A percentile compares a stretch with the other conserved stretches of the same genome.
phyloP scores from a whole-genome alignment of 1,140 invertebrate species.

The Caenorhabditis brenneri region DNA sequence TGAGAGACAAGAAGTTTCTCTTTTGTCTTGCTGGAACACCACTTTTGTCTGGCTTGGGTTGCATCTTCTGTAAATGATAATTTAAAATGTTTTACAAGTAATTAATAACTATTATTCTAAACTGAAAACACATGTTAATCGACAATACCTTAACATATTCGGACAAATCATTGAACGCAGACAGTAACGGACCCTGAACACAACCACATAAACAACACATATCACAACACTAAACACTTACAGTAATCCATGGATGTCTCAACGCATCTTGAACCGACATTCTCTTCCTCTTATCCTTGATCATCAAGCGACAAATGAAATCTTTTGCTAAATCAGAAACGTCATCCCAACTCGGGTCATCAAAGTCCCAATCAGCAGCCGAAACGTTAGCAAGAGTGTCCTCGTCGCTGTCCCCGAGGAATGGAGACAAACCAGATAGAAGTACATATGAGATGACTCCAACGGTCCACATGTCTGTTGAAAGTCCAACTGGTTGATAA shows the following conservation, averaged over 20 bases:
- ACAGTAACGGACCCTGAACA: constrained; percentile 55
- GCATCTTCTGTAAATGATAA: constrained; percentile 51
- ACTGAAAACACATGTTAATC: not conserved
- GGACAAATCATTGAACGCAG: constrained; percentile 58
- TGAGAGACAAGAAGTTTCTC: constrained; percentile 55
- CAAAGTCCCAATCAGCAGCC: constrained; percentile 90
- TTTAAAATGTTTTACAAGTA: not conserved
- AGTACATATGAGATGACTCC: constrained; percentile 96
- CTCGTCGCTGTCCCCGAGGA: constrained; percentile 94
- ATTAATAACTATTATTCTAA: not conserved
- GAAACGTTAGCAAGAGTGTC: constrained; percentile 97
- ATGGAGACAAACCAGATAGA: constrained; percentile 92
- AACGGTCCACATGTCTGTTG: constrained; percentile 96
- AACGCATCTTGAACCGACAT: constrained; percentile 56
- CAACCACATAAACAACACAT: constrained; percentile 25
- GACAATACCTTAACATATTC: constrained; percentile 56
- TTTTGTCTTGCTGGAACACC: constrained; percentile 49
- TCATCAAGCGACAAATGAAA: constrained; percentile 84
- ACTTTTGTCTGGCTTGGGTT: constrained; percentile 48
- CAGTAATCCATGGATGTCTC: constrained; percentile 54
- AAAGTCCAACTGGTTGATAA: constrained; percentile 91
- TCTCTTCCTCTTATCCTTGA: constrained; percentile 81
- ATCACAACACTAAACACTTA: constrained; percentile 22
- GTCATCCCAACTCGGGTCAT: constrained; percentile 88
- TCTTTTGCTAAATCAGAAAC: constrained; percentile 90